Base-by-base conservation (phyloP, 2,113 vertebrate genomes). In the Terrapene triunguis region DNA sequence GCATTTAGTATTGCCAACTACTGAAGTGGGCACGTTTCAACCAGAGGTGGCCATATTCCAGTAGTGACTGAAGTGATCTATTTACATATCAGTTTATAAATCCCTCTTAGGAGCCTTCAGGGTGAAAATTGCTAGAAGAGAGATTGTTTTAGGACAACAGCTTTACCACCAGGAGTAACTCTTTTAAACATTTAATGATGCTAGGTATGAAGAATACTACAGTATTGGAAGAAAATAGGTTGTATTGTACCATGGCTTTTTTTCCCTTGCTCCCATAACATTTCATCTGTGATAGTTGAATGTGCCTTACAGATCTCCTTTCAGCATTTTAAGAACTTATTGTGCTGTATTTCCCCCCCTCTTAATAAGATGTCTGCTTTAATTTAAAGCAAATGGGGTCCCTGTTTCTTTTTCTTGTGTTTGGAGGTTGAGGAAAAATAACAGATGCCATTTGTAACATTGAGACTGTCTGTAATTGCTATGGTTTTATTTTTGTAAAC, bases 351-450 rank as follows among this genome's bases (percentile, higher is more conserved):
- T 94, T 92, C 4, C 3, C 27, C 8, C 53, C 5, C 54, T 10
- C n/a, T 55, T 44, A 22, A 84, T 84, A 88, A 51, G 21, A 38
- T 48, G 55, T 80, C 14, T 93, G 25, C 38, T 89, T 83, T 91
- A 83, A 48, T 78, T 74, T 44, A 54, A 88, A 84, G 48, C 44
- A 74, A 92, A 19, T 3, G 44, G 17, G 9, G 19, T 21, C 19
- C n/a, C 19, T 69, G 29, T 44, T 44, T 25, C 57, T 74, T 6
- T 80, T 94, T 80, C 50, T 83, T 3, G 0, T 1, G 92, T 91
- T 92, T 74, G 25, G 72, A 44, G 10, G 7, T 42, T 27, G 74
- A 47, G 25, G 38, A n/a, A 72, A 38, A 72, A 72, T n/a, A 21
- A 35, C 27, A 35, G 17, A 69, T 8, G 29, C 8, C 62, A 69